Evolutionary conservation across 2,888 invertebrate genomes (phyloP), one percentile per base, ranked within the genome.

Genomic region (Pachydiplax longipennis): DNA sequence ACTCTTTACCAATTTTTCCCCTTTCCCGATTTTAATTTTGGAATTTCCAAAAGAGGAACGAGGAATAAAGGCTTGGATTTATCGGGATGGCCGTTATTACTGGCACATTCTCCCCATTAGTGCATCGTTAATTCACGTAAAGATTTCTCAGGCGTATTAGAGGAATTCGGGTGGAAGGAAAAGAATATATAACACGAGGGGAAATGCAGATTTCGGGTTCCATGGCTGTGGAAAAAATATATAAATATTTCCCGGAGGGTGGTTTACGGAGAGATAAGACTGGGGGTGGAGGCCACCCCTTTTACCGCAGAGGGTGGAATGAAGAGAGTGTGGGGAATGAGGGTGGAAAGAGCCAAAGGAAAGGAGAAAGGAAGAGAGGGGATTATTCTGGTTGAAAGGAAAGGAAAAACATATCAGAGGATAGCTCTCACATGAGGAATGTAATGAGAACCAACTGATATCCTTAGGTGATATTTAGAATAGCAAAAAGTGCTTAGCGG

Each of bases 121-220:
- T 87, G 87, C 87, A 87, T 87, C 87, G 65, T 87, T 87, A 87
- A 87, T 87, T 87, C 87, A 87, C 87, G 87, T 37, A 65, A 87
- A 87, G 87, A 65, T 87, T 87, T 87, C 87, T 87, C 65, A 65
- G 87, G 37, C 87, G 87, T 87, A 87, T 87, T 87, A 87, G 87
- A 87, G 87, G 87, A 87, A 65, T 87, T 65, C 87, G 87, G 87
- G 87, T 13, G 87, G 87, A 87, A 35, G 58, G 65, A 65, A 61
- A 87, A 87, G 87, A 87, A 65, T 87, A 87, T 87, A 87, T 87
- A 87, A 73, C 87, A 61, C 61, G 37, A 31, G 73, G 73, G 73
- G 25, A 73, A 73, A 87, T 65, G 37, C 87, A 87, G 87, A 31
- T 87, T 87, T 87, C 61, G 58, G 37, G 87, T 87, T 87, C 65